Evolutionary conservation across 2,113 vertebrate genomes (phyloP), one percentile per base, ranked within the genome.

Genomic region (Megaptera novaeangliae): DNA sequence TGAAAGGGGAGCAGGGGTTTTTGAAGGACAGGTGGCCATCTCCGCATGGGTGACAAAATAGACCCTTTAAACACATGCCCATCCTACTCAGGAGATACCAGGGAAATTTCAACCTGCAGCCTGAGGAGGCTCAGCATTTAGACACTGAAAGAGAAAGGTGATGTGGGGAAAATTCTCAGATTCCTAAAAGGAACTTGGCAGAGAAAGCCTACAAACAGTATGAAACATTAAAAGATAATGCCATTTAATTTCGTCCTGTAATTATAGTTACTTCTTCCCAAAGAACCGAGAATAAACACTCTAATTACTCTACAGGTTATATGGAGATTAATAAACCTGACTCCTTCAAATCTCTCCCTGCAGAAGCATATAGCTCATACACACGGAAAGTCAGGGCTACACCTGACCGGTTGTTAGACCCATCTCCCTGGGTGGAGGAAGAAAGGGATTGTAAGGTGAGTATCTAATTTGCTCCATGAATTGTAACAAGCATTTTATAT

Each of bases 241-340:
- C 83, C 66, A 96, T 97, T 97, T 97, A 97, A 98, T 98, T 96
- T 97, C 57, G 95, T 97, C 96, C 92, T 97, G 69, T 98, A 97
- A 98, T 97, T 98, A 96, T 89, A 95, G 95, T 96, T 97, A 95
- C 96, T 97, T 92, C 95, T 97, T 98, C 80, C 95, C 92, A 97
- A 97, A 95, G 95, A 97, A 94, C 83, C 5, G 7, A 96, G 97
- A 96, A 98, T 98, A 97, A 97, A 97, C 91, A 97, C 39, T 95
- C 75, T 97, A 98, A 98, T 98, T 98, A 98, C 85, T 97, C 94
- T 94, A 98, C 92, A 98, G 96, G 97, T 98, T 98, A 97, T 93
- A 95, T 81, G 72, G 84, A 97, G 96, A 98, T 98, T 96, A 97
- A 98, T 96, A 97, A 97, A 88, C 88, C 87, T 85, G 81, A 96